phyloP scores from a whole-genome alignment of 2,113 vertebrate genomes.

The Myotis brandtii region DNA sequence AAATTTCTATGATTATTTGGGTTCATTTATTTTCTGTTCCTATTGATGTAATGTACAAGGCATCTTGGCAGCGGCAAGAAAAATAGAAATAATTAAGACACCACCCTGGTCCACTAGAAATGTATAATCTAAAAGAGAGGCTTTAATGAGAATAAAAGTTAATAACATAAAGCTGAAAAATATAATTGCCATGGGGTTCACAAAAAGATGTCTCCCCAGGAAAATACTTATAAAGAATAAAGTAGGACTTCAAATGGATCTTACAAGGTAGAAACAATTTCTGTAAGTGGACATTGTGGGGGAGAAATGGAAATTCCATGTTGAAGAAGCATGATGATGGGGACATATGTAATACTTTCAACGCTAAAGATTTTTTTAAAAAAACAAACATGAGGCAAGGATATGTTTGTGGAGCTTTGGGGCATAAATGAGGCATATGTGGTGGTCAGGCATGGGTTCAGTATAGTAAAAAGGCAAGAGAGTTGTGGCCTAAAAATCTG shows the following conservation, averaged over 20 bases:
- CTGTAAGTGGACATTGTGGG: background rate
- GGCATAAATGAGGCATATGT: background rate
- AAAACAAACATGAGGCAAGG: background rate
- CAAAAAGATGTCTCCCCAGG: background rate
- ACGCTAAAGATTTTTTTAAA: too few relatives aligned
- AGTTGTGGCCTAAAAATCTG: background rate
- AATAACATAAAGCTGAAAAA: background rate
- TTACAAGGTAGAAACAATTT: background rate
- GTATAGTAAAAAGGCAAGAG: background rate
- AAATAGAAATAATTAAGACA: background rate
- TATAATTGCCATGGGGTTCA: background rate
- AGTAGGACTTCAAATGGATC: background rate
- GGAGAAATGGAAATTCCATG: background rate
- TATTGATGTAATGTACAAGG: background rate
- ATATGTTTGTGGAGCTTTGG: background rate
- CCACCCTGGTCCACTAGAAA: background rate
- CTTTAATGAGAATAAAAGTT: background rate
- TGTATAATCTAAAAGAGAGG: background rate
- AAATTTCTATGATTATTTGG: background rate
- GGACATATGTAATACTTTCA: too few relatives aligned
- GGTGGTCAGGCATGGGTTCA: background rate
- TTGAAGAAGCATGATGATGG: background rate
- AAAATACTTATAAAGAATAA: background rate
- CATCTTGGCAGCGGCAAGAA: background rate
- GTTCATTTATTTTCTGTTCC: background rate